phyloP scores from a whole-genome alignment of 2,888 invertebrate species.

The Reticulitermes lucifugus region DNA sequence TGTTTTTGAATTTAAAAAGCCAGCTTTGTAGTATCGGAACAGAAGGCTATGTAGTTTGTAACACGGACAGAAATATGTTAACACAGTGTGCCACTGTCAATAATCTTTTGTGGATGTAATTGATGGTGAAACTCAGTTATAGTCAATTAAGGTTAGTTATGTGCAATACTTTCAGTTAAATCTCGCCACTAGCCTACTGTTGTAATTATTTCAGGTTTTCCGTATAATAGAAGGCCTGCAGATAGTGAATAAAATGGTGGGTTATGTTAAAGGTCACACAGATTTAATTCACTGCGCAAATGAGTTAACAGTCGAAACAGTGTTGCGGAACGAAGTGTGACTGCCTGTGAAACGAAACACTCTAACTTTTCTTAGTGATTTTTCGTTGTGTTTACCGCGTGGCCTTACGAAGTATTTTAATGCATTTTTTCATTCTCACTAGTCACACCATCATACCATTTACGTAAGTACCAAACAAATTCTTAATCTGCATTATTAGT shows the following conservation, averaged over 20 bases:
- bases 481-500: no score
- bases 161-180: neutral
- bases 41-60: neutral
- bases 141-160: slow-evolving; percentile 7
- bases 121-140: slow-evolving; percentile 3
- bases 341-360: no score
- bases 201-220: neutral
- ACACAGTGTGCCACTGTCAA: neutral
- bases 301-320: no score
- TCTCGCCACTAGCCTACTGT: neutral
- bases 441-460: no score
- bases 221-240: neutral
- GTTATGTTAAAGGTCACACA: neutral
- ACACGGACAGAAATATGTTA: slow-evolving; percentile 2
- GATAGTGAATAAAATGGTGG: neutral
- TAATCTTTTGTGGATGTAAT: neutral
- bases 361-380: no score
- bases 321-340: no score
- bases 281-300: neutral
- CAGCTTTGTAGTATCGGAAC: neutral
- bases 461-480: no score
- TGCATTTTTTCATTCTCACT: no score
- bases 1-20: slow-evolving; percentile 5
- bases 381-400: no score
- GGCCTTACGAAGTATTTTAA: no score